Evolutionary conservation across 2,888 invertebrate species (phyloP), one percentile per base, ranked within the genome.

Genomic region (Onchidella celtica): DNA sequence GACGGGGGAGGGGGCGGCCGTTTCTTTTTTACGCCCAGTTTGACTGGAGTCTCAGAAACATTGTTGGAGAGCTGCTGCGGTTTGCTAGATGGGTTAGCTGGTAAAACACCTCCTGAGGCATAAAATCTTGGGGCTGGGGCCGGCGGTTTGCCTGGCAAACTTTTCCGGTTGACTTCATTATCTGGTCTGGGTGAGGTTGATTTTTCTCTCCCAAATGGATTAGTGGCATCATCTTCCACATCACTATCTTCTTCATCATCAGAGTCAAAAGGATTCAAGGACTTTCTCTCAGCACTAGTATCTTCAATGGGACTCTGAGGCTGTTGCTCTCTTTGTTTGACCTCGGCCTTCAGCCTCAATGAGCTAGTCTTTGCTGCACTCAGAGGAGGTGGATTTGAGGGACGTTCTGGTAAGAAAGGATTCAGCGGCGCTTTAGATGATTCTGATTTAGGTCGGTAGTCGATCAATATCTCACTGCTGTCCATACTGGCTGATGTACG

Each of bases 181-280:
- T 57, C 73, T 14, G 27, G 34, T 9, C 65, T 63, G 6, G 65
- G 27, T 21, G 40, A 29, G 17, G 2, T 36, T 6, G 75, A 29
- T 17, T 55, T 29, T 3, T 66, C 77, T 32, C n/a, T 68, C 11
- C 21, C 61, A 72, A 74, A 66, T 0, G 69, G 76, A 36, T 36
- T 32, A 36, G 34, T 34, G 9, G 76, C 61, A 65, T 27, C 72
- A 40, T 40, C 78, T 9, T 79, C 77, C 14, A 84, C 79, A n/a
- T 84, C 84, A 32, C 86, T 84, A n/a, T 86, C 85, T 14, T 82
- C 82, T 36, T 85, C 86, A 29, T 84, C 85, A 40, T 79, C 79
- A 34, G 75, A 83, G n/a, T 75, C n/a, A 66, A 80, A 83, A 3
- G 83, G 76, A 68, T 77, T 80, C 14, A 83, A n/a, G 4, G 81